Base-by-base conservation (phyloP, 2,797 vertebrate genomes). In the Anomalospiza imberbis region DNA sequence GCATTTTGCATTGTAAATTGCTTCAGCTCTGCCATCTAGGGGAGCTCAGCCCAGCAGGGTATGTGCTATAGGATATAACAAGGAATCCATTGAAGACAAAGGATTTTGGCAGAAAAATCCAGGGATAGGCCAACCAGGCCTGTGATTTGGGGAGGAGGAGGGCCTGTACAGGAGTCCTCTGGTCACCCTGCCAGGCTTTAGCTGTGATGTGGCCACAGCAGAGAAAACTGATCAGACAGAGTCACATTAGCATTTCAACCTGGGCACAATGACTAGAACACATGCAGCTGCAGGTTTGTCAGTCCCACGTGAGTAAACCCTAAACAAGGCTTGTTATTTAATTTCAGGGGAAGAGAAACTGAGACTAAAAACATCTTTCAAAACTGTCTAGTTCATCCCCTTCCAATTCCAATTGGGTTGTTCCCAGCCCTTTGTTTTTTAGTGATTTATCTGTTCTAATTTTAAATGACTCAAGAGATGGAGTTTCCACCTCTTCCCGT, bases 391-490 rank as follows among this genome's bases (percentile, higher is more conserved):
- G 48, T 67, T 90, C 66, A 81, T 82, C 72, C 58, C 47, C 16
- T 83, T 95, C 60, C 63, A 74, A n/a, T 90, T 93, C 65, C 75
- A 85, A 44, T 14, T 79, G 71, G 57, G 70, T 76, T 89, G 51
- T 91, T 91, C 83, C 62, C 84, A 86, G 51, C 24, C 25, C 36
- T 92, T 66, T 91, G 36, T 7, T 91, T 89, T 91, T 91, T 75
- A 67, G 65, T 58, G 88, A 91, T 96, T 96, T 96, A 91, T 96
- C 93, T 93, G 12, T 74, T 96, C 65, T 91, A 75, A 91, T 95
- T 95, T 94, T 94, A 97, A 96, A 85, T 94, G 1, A 95, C 88
- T 94, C 84, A 80, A 88, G 88, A 94, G 81, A 96, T 95, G 95
- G 96, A 97, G 93, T 95, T 96, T 91, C 91, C 42, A 93, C 90